Evolutionary conservation across 1,140 invertebrate species (phyloP), one percentile per base, ranked within the genome.

Genomic region (Hypsibius dujardini): DNA sequence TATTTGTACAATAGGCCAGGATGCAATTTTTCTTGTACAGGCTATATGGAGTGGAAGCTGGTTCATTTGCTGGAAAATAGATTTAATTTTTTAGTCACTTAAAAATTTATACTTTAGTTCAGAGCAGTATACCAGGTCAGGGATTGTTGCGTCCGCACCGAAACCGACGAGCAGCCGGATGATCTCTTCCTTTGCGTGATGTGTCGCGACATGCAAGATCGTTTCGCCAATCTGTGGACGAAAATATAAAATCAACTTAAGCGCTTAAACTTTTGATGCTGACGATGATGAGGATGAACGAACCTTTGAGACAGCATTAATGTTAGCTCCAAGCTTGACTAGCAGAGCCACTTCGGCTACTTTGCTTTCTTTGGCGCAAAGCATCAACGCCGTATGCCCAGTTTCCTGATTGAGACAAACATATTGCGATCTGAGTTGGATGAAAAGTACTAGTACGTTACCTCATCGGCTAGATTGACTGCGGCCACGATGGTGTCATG

Each of bases 141-240:
- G 86, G 46, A 90, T 87, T 76, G 89, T 90, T 46, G 90, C 86
- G 81, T 97, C 92, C 1, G 95, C 92, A 78, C 88, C 87, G 79
- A 91, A 91, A 59, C 86, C 85, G 62, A 97, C 81, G 3, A 97
- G 83, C 47, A 93, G 81, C 77, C 92, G 91, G 77, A 96, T 88
- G 70, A 94, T 90, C 79, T 98, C 94, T 80, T 97, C 93, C 76
- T 92, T 85, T 45, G 90, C 92, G 79, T 90, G 89, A 85, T 90
- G 88, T 46, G 92, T 88, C 28, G 92, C 90, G 78, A 94, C 87
- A 80, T 95, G 92, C 46, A 95, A 83, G 46, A 88, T 89, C 82
- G 92, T 93, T 80, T 90, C 90, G 79, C 92, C 92, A 81, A 96
- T 92, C 92, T 95, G 62, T 14, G 45, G 45, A 7, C n/a, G 7